phyloP scores from a whole-genome alignment of 2,797 vertebrate species.

The Pempheris klunzingeri region DNA sequence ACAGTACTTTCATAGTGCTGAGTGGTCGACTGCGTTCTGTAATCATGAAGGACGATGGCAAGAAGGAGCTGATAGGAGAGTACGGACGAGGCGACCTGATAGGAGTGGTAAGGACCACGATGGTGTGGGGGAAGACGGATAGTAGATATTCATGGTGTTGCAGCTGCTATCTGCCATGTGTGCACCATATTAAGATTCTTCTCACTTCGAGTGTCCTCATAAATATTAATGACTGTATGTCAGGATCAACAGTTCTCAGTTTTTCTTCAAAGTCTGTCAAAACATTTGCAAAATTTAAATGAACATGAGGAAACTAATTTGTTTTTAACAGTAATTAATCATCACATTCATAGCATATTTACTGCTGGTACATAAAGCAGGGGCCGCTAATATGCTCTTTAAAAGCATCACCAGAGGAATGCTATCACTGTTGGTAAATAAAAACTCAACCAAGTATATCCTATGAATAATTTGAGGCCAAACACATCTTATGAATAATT shows the following conservation, averaged over 20 bases:
- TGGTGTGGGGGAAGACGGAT: neutral
- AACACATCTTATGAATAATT: slow-evolving; percentile 21
- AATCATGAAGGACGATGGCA: slow-evolving; percentile 93
- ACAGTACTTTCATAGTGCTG: slow-evolving; percentile 96
- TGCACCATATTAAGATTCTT: neutral
- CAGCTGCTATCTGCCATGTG: neutral
- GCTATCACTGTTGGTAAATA: neutral
- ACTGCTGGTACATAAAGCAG: slow-evolving; percentile 9
- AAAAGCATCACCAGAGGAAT: neutral
- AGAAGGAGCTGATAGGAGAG: slow-evolving; percentile 94
- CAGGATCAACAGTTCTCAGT: neutral
- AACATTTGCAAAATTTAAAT: slow-evolving; percentile 12
- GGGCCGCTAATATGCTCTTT: slow-evolving; percentile 12
- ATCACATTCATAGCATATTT: slow-evolving; percentile 11
- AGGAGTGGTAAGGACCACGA: slow-evolving; percentile 90
- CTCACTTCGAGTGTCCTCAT: slow-evolving; percentile 7
- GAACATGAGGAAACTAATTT: slow-evolving; percentile 3
- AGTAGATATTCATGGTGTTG: too few species aligned
- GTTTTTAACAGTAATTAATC: slow-evolving; percentile 22
- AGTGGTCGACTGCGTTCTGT: slow-evolving; percentile 95
- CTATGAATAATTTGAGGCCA: too few species aligned
- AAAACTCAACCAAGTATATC: slow-evolving; percentile 11
- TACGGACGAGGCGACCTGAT: slow-evolving; percentile 96
- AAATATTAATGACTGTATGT: slow-evolving; percentile 23
- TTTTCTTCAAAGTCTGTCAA: neutral